A percentile compares a stretch with the other conserved stretches of the same genome.
phyloP scores from a whole-genome alignment of 2,113 vertebrate genomes.

The Hypanus sabinus region DNA sequence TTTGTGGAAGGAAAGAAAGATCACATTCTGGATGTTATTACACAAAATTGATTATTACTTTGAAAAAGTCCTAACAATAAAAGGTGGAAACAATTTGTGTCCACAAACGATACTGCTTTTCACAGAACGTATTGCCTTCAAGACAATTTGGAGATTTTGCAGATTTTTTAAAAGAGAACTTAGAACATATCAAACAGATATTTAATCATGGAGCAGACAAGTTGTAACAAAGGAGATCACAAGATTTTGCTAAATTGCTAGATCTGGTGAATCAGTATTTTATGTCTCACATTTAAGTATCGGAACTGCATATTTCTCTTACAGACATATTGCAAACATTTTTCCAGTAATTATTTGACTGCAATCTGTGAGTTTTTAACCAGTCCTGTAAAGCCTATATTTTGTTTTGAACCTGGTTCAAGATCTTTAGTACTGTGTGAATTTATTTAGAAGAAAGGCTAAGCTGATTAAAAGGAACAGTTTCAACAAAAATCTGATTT shows the following conservation, averaged over 20 bases:
- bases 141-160: neutral
- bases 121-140: neutral
- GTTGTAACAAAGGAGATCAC: neutral
- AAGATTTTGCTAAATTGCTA: neutral
- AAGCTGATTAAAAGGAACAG: neutral
- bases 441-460: neutral
- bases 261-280: neutral
- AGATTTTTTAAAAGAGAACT: neutral
- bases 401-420: neutral
- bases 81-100: neutral
- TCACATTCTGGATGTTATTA: neutral
- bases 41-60: too few species aligned
- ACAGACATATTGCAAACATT: neutral
- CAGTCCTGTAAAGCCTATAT: neutral
- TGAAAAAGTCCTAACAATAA: neutral
- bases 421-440: neutral
- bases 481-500: neutral
- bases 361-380: neutral
- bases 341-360: slow-evolving; percentile 11
- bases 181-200: neutral
- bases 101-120: neutral
- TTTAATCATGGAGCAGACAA: neutral
- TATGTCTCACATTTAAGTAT: neutral
- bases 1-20: neutral
- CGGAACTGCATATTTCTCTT: neutral